Evolutionary conservation across 2,888 invertebrate species (phyloP).

Genomic region (Chrysotoxum bicinctum): DNA sequence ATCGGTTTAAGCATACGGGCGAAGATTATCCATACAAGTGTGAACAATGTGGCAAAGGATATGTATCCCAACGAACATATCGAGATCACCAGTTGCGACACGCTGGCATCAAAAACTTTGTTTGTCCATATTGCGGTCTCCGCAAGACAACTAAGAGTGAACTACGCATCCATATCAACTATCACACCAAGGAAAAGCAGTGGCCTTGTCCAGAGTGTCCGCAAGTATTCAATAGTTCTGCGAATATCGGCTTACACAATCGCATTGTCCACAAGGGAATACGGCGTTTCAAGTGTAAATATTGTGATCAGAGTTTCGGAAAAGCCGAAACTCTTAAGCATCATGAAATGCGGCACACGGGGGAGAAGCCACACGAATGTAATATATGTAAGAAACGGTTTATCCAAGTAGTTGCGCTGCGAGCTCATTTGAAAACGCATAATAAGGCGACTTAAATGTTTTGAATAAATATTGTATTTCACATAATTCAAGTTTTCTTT

Average conservation of each 20-base stretch:
- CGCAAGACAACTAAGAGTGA: conserved; percentile 74
- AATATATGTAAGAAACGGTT: conserved; percentile 75
- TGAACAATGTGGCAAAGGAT: conserved; percentile 77
- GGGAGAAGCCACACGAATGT: conserved; percentile 75
- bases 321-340: conserved; percentile 75
- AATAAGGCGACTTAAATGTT: conserved; percentile 61
- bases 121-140: conserved; percentile 76
- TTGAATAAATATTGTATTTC: conserved; percentile 21
- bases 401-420: conserved; percentile 74
- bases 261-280: conserved; percentile 75
- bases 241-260: conserved; percentile 74
- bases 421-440: conserved; percentile 75
- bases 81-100: conserved; percentile 77
- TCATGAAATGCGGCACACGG: conserved; percentile 76
- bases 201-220: conserved; percentile 74
- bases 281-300: conserved; percentile 73
- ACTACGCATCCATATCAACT: conserved; percentile 75
- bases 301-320: conserved; percentile 75
- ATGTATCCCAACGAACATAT: conserved; percentile 71
- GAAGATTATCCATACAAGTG: conserved; percentile 76
- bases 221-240: conserved; percentile 74
- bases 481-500: neutral
- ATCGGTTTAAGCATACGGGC: conserved; percentile 75
- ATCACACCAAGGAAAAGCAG: conserved; percentile 74
- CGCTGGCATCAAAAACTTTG: conserved; percentile 75